Evolutionary conservation across 37 sponge, comb jelly and placozoan genomes (phyloP), one percentile per base, ranked within the genome.

Genomic region (Chondrilla cf. caribensis): DNA sequence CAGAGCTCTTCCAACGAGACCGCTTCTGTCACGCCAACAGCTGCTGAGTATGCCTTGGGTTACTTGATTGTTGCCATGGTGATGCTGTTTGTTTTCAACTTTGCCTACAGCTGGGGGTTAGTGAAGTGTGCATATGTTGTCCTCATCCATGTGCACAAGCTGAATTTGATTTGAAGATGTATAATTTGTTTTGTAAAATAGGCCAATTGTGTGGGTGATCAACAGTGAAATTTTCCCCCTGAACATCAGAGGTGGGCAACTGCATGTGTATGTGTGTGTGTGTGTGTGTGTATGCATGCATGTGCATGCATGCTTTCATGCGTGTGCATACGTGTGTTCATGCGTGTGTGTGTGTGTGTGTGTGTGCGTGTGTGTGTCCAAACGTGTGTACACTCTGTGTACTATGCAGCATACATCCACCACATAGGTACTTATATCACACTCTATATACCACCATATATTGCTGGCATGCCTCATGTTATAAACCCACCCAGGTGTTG

Each of bases 151-250:
- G n/a, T n/a, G n/a, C n/a, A n/a, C n/a, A n/a, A n/a, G n/a, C n/a
- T n/a, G n/a, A n/a, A n/a, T n/a, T n/a, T n/a, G n/a, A n/a, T n/a
- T n/a, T n/a, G n/a, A n/a, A n/a, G n/a, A n/a, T n/a, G n/a, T n/a
- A n/a, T n/a, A n/a, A n/a, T n/a, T n/a, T n/a, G n/a, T n/a, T 6
- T 11, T 47, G 51, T 47, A 47, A 6, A 47, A 17, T 36, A 77
- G 55, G 25, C 57, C 55, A 7, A 25, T 77, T 55, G 57, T 82
- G 5, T 91, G 92, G 92, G 92, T 91, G 76, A 86, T 91, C 36
- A 91, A 89, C 18, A 91, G 92, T 76, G 92, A 91, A 62, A 91
- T 91, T 17, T 91, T 88, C 62, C 92, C 92, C 7, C 83, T 91
- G 40, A 59, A 58, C n/a, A 54, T 91, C 35, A 33, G 92, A 58